Evolutionary conservation across 2,113 vertebrate species (phyloP), one percentile per base, ranked within the genome.

Genomic region (Ctenodactylus gundi): DNA sequence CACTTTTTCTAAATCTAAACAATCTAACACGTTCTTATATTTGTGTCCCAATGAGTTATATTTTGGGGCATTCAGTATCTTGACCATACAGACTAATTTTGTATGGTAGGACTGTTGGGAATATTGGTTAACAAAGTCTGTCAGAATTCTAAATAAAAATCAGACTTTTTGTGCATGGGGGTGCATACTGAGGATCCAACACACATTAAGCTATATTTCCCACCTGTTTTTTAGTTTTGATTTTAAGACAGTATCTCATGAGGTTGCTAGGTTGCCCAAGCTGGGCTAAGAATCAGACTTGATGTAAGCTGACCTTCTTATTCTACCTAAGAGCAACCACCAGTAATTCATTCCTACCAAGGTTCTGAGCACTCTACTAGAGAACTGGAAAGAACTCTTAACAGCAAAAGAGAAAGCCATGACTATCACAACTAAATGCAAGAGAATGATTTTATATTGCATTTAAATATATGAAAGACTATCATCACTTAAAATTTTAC

Each of bases 391-490:
- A 77, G 20, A 90, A 86, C n/a, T 41, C 10, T 70, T 64, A 88
- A 89, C 2, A 85, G 39, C 6, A 88, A 73, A 83, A 76, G 31
- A 34, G 29, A 91, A 85, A 85, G 62, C 25, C n/a, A 46, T 31
- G 31, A 76, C 44, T 85, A 88, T 18, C 58, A 76, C 90, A 90
- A 81, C 53, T 86, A 78, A 92, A 82, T 65, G 67, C 25, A 65
- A 91, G 49, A 62, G 23, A 46, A n/a, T 68, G 12, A 84, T 46
- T 87, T 53, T 86, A 49, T 73, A 29, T 64, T 87, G 76, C 78
- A 76, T 75, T 93, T 95, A 93, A 90, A 93, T 94, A 86, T 31
- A 91, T 49, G 85, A 62, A 94, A 92, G 44, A 39, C 27, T 7
- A 34, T 25, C 76, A 94, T 88, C 67, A n/a, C 46, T 68, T 34